phyloP scores from a whole-genome alignment of 2,113 vertebrate genomes.

The Vulpes vulpes region DNA sequence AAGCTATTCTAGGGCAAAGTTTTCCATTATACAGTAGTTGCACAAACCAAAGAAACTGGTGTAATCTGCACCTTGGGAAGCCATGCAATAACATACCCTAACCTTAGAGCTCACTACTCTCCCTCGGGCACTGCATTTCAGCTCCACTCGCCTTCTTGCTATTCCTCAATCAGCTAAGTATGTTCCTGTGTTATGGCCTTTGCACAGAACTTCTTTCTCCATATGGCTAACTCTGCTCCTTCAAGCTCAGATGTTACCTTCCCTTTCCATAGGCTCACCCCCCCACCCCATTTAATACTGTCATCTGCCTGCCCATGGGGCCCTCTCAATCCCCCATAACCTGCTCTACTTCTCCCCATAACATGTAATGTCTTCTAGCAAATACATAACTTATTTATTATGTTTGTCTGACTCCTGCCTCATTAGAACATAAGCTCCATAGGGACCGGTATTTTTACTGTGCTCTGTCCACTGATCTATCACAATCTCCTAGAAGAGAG shows the following conservation, averaged over 20 bases:
- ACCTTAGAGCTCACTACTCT: neutral
- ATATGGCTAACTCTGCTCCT: neutral
- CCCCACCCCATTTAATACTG: neutral
- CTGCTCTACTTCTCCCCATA: neutral
- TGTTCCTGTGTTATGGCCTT: neutral
- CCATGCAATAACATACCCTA: fast-evolving
- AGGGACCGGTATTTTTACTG: neutral
- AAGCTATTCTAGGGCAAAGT: neutral
- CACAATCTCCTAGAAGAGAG: neutral
- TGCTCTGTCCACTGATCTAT: neutral
- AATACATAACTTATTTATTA: neutral
- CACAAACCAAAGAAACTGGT: neutral
- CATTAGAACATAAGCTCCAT: neutral
- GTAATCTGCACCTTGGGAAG: neutral
- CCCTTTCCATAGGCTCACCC: neutral
- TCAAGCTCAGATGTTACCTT: neutral
- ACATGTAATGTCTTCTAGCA: neutral
- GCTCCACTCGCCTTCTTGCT: neutral
- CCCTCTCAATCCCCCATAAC: too few relatives aligned
- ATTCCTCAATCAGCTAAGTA: neutral
- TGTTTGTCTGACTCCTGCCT: neutral
- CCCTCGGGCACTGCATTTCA: neutral
- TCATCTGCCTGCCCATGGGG: neutral
- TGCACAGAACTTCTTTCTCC: neutral
- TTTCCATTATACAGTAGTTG: neutral